Evolutionary conservation across 2,113 vertebrate genomes (phyloP).

Genomic region (Hippocampus zosterae): DNA sequence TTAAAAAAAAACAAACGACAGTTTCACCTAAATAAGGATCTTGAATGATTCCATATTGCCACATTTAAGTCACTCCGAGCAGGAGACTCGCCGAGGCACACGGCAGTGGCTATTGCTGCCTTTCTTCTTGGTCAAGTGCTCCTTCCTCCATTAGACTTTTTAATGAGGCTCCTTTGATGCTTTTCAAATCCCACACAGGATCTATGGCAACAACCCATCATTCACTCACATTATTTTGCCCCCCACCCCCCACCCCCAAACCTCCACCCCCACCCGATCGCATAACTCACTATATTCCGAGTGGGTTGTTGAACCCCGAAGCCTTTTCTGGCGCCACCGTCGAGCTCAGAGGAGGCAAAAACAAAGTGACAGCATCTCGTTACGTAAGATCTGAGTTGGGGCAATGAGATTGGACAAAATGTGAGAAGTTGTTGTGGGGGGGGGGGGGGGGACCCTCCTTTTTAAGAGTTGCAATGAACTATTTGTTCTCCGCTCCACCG

Average conservation of each 20-base stretch:
- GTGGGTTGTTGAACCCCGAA: neutral
- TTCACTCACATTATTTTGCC: neutral
- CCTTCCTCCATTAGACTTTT: constrained; percentile 66
- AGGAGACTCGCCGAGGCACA: constrained; percentile 33
- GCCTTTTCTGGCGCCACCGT: neutral
- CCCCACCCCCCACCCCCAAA: no score
- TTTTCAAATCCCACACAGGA: constrained; percentile 49
- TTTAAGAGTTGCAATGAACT: neutral
- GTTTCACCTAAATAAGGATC: neutral
- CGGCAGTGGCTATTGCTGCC: constrained; percentile 6
- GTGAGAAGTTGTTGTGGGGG: neutral
- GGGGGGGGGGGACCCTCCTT: no score
- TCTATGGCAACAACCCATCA: constrained; percentile 49
- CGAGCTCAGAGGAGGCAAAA: neutral
- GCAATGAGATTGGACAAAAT: neutral
- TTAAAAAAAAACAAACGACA: neutral
- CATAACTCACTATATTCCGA: no score
- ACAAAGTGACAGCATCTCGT: constrained; percentile 13
- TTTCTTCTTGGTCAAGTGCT: constrained; percentile 53
- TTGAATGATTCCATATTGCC: no score
- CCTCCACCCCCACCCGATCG: no score
- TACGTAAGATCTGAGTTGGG: neutral
- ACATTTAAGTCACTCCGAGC: no score
- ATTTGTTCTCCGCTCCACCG: neutral
- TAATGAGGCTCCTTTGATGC: constrained; percentile 69